Base-by-base conservation (phyloP, 1,140 invertebrate genomes). In the Heliconius himera region DNA sequence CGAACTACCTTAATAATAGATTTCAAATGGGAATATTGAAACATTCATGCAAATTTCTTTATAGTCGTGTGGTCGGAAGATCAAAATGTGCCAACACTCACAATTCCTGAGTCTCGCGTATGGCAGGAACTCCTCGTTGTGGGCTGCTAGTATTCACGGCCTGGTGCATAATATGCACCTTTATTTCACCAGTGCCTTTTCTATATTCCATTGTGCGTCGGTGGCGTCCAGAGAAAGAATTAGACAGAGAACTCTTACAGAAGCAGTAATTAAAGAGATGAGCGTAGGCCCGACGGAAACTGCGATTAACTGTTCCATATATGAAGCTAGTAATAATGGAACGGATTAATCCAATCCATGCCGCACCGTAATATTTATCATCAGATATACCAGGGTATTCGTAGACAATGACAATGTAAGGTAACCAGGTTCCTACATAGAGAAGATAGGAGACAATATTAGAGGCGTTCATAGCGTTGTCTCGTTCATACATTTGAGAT, bases 261-360 rank as follows among this genome's bases (percentile, higher is more conserved):
- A 97, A 98, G 87, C 97, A 98, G 83, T 98, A 98, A 83, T 98
- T 96, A 86, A 97, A 98, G 13, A 98, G 91, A 86, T 97, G 97
- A 29, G 96, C 94, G 87, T 97, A 98, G 5, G 97, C 97, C 79
- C 95, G 96, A n/a, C 97, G 95, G 85, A 97, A 97, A 87, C 96
- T 96, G 0, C 95, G 93, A 85, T 97, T 96, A 3, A 95, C 90
- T 0, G 96, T 91, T 77, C 96, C 96, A 85, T 97, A 97, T 1
- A 97, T 87, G 5, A 97, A 94, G 83, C 96, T 96, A 81, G 96
- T 96, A 60, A 97, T 87, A 76, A 96, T 96, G 0, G 96, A 96
- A 81, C 97, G 97, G 71, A 95, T 95, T 1, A 97, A 90, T 0
- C 96, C 97, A 60, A 97, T 29, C 60, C 60, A 89, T 96, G 96